Evolutionary conservation across 2,888 invertebrate genomes (phyloP).

Genomic region (Drosophila putrida): DNA sequence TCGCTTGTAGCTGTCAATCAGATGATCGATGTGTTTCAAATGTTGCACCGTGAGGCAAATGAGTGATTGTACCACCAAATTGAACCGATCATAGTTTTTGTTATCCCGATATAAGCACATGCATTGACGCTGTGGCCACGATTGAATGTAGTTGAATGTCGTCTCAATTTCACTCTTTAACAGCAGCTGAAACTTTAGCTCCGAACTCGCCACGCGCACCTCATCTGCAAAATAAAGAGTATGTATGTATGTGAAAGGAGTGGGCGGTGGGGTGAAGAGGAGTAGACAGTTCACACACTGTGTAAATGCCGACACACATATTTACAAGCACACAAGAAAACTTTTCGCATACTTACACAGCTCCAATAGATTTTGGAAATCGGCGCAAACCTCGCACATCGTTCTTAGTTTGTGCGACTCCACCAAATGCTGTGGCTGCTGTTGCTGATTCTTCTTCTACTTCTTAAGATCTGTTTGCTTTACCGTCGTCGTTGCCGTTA

Average conservation of each 20-base stretch:
- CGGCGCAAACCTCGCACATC: slow-evolving; percentile 98
- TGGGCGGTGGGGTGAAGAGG: slow-evolving; percentile 22
- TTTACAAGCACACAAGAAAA: slow-evolving; percentile 1
- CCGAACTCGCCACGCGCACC: slow-evolving; percentile 91
- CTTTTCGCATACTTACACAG: slow-evolving; percentile 88
- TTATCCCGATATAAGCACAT: slow-evolving; percentile 97
- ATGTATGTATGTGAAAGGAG: slow-evolving; percentile 19
- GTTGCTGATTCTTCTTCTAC: slow-evolving; percentile 58
- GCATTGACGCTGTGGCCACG: slow-evolving; percentile 97
- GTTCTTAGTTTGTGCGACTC: slow-evolving; percentile 49
- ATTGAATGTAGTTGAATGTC: slow-evolving; percentile 93
- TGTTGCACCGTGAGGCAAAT: slow-evolving; percentile 93
- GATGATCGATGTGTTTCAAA: slow-evolving; percentile 90
- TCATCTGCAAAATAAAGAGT: slow-evolving; percentile 88
- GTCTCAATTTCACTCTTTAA: slow-evolving; percentile 93
- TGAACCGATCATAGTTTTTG: slow-evolving; percentile 96
- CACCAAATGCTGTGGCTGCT: slow-evolving; percentile 46
- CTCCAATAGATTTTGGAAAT: slow-evolving; percentile 96
- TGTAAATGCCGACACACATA: slow-evolving; percentile 51
- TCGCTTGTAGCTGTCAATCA: slow-evolving; percentile 86
- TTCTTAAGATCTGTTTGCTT: slow-evolving; percentile 64
- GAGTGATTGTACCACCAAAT: slow-evolving; percentile 94
- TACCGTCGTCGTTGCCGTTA: slow-evolving; percentile 40
- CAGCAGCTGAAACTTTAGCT: slow-evolving; percentile 89
- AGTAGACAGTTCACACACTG: slow-evolving; percentile 42